A percentile compares a stretch with the other conserved stretches of the same genome.
Evolutionary conservation across 2,888 invertebrate species (phyloP).

Genomic region (Chrysopilus asiliformis): DNA sequence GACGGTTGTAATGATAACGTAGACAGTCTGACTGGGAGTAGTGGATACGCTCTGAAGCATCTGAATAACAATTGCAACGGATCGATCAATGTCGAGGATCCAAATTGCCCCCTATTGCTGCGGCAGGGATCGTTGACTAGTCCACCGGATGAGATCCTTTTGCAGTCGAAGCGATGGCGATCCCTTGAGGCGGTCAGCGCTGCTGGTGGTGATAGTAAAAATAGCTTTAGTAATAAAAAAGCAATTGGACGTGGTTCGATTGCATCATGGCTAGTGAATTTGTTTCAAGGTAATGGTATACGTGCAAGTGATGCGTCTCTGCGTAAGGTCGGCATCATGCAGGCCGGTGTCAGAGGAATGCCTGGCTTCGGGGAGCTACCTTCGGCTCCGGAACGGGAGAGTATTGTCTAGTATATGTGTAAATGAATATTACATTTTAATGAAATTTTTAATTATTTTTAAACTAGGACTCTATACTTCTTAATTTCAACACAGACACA

Average conservation of each 20-base stretch:
- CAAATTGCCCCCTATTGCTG: conserved; percentile 30
- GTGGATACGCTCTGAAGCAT: conserved; percentile 21
- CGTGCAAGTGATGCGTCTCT: conserved; percentile 42
- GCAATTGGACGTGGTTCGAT: conserved; percentile 49
- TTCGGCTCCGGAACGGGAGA: conserved; percentile 31
- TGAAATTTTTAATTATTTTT: no score
- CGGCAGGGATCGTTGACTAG: conserved; percentile 34
- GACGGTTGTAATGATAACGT: conserved; percentile 7
- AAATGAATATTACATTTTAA: no score
- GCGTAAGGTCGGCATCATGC: conserved; percentile 29
- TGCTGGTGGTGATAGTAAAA: conserved; percentile 17
- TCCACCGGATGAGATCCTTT: conserved; percentile 32
- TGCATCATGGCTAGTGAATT: conserved; percentile 57
- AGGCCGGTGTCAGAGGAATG: conserved; percentile 26
- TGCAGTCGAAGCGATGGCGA: conserved; percentile 57
- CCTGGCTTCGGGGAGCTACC: conserved; percentile 30
- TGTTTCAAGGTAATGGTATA: conserved; percentile 59
- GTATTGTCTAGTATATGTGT: conserved; percentile 31
- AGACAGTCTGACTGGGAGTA: conserved; percentile 11
- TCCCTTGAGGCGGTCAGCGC: conserved; percentile 55
- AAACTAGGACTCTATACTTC: no score
- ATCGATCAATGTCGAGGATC: conserved; percentile 30
- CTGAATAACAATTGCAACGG: conserved; percentile 36
- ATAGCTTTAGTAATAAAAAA: conserved; percentile 38
- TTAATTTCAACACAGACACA: no score